A percentile compares a stretch with the other conserved stretches of the same genome.
These are phyloP conservation scores for Sebastes iracundus DNA, from an alignment of 2,797 vertebrate genomes.

Conservation along the genomic window DNA sequence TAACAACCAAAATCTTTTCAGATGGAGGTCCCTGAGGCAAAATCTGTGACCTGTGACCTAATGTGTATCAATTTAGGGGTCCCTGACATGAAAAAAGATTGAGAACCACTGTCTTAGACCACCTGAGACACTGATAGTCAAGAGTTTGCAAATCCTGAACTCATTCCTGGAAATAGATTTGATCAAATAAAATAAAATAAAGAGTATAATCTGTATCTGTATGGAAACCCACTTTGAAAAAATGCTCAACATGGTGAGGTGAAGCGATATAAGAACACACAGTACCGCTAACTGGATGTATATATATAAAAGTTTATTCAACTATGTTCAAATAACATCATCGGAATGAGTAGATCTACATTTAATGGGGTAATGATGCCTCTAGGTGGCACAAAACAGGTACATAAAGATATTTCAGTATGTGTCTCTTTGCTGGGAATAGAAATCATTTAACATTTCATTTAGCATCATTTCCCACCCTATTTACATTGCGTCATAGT, in stretches of 20 bases:
- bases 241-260: not conserved
- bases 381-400: constrained; percentile 66
- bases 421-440: constrained; percentile 56
- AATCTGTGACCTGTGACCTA: too few species aligned
- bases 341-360: constrained; percentile 62
- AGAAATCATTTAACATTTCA: constrained; percentile 47
- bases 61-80: too few species aligned
- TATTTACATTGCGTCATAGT: constrained; percentile 78
- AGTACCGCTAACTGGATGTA: constrained; percentile 2
- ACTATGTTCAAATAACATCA: constrained; percentile 55
- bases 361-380: constrained; percentile 55
- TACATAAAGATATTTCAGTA: constrained; percentile 56
- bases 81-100: too few species aligned
- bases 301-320: constrained; percentile 80
- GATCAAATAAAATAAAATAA: not conserved
- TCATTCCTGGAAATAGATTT: not conserved
- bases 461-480: constrained; percentile 46
- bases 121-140: not conserved
- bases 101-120: not conserved
- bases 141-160: not conserved
- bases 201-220: not conserved
- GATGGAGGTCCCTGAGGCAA: too few species aligned
- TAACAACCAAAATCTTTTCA: too few species aligned
- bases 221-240: not conserved
- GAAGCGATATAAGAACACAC: constrained; percentile 44